Evolutionary conservation across 2,888 invertebrate genomes (phyloP).

Genomic region (Leucophora obtusa): DNA sequence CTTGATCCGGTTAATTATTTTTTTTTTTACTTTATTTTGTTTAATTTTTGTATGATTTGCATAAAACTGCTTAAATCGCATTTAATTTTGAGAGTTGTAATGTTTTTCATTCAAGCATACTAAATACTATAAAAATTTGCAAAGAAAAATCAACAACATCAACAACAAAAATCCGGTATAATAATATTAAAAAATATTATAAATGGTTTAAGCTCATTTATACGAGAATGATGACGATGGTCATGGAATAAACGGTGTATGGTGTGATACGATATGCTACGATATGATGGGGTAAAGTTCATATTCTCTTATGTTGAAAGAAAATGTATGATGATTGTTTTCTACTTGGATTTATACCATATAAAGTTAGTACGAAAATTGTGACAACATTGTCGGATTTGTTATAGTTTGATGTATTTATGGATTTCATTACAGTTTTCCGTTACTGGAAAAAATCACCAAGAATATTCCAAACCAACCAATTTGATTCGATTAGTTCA

Average conservation of each 20-base stretch:
- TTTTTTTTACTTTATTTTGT: too few species aligned
- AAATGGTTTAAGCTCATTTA: constrained; percentile 44
- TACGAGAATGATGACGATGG: constrained; percentile 22
- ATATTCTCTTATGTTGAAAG: not conserved
- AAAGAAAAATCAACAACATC: not conserved
- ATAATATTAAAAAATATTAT: constrained; percentile 45
- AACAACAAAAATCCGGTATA: constrained; percentile 48
- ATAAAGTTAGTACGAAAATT: not conserved
- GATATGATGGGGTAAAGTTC: not conserved
- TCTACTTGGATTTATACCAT: not conserved
- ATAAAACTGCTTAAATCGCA: constrained; percentile 47
- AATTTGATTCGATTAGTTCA: too few species aligned
- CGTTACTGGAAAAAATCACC: too few species aligned
- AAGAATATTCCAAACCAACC: too few species aligned
- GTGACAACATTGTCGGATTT: not conserved
- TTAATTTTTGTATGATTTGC: constrained; percentile 23
- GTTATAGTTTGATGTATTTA: too few species aligned
- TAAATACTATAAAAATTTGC: constrained; percentile 47
- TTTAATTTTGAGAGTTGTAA: constrained; percentile 49
- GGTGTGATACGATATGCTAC: not conserved
- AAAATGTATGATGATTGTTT: not conserved
- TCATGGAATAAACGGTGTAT: too few species aligned
- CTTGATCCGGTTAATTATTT: not conserved
- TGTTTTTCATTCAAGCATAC: constrained; percentile 44
- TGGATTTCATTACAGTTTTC: too few species aligned